These are phyloP conservation scores for Molanna angustata DNA, from an alignment of 2,888 invertebrate genomes.

Conservation along the genomic window DNA sequence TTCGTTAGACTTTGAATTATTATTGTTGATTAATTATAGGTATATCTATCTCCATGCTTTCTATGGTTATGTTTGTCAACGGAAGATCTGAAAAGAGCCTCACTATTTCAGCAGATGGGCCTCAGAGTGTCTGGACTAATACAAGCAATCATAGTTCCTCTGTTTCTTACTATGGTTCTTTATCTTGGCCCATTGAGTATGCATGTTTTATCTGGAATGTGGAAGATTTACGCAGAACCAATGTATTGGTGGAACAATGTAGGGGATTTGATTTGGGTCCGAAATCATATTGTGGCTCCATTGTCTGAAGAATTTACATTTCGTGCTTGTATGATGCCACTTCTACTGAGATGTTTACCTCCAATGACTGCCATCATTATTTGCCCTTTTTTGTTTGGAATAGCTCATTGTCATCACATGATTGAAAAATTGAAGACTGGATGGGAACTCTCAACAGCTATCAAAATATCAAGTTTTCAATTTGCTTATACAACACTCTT, in stretches of 20 bases:
- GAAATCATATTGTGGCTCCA: slow-evolving; percentile 89
- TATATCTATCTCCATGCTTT: slow-evolving; percentile 78
- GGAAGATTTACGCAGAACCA: slow-evolving; percentile 69
- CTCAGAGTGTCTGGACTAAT: slow-evolving; percentile 70
- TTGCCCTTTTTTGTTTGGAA: slow-evolving; percentile 89
- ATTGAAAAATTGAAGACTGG: slow-evolving; percentile 74
- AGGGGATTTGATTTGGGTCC: slow-evolving; percentile 77
- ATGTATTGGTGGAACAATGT: slow-evolving; percentile 70
- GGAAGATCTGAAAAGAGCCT: slow-evolving; percentile 57
- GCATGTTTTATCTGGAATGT: slow-evolving; percentile 65
- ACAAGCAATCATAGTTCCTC: slow-evolving; percentile 69
- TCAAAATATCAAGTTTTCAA: slow-evolving; percentile 79
- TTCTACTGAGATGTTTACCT: slow-evolving; percentile 78
- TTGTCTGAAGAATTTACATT: slow-evolving; percentile 95
- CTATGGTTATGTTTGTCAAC: slow-evolving; percentile 70
- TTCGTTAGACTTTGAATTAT: too few relatives aligned
- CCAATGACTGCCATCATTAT: slow-evolving; percentile 75
- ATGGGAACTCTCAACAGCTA: slow-evolving; percentile 63
- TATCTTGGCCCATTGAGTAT: slow-evolving; percentile 82
- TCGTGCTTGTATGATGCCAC: slow-evolving; percentile 91
- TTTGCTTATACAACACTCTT: slow-evolving; percentile 89
- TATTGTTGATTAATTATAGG: too few relatives aligned
- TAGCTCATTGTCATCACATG: slow-evolving; percentile 91
- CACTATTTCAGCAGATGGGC: slow-evolving; percentile 71
- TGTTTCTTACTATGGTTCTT: slow-evolving; percentile 73